These are phyloP conservation scores for Pteria penguin DNA, from an alignment of 2,888 invertebrate genomes.

Conservation along the genomic window DNA sequence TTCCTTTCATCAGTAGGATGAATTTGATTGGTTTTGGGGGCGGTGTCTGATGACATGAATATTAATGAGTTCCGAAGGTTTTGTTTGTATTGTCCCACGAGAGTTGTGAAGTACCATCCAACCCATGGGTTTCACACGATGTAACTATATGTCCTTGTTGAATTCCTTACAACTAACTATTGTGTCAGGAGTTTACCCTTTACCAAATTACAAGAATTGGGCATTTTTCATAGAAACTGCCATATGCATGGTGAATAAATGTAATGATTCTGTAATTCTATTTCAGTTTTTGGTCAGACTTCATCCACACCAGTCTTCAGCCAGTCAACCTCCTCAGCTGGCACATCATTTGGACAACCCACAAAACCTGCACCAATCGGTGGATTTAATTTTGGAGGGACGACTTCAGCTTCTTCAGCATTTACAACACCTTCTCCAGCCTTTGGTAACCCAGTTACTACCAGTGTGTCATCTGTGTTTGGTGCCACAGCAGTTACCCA, in stretches of 20 bases:
- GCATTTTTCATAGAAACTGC: too few species aligned
- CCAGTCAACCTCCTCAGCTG: not conserved
- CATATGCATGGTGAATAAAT: too few species aligned
- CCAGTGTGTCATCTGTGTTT: slow-evolving; percentile 13
- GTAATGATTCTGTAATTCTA: not conserved
- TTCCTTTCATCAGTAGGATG: too few species aligned
- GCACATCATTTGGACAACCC: not conserved
- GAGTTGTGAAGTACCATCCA: too few species aligned
- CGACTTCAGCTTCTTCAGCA: slow-evolving; percentile 5
- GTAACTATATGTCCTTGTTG: too few species aligned
- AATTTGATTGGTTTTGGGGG: too few species aligned
- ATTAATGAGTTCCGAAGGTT: too few species aligned
- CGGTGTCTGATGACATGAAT: too few species aligned
- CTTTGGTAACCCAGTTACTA: not conserved
- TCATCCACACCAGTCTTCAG: not conserved
- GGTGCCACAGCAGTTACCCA: not conserved
- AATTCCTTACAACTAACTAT: too few species aligned
- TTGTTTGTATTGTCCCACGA: too few species aligned
- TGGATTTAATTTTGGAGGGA: not conserved
- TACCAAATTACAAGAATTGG: too few species aligned
- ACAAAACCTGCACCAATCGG: not conserved
- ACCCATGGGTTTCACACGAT: not conserved
- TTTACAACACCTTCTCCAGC: slow-evolving; percentile 20
- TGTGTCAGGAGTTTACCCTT: too few species aligned
- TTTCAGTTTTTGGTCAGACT: not conserved